Percentiles rank a stretch among this genome's conserved stretches.
Conservation (phyloP, 2,888 invertebrate genomes). For the Heliothis peltigera region DNA sequence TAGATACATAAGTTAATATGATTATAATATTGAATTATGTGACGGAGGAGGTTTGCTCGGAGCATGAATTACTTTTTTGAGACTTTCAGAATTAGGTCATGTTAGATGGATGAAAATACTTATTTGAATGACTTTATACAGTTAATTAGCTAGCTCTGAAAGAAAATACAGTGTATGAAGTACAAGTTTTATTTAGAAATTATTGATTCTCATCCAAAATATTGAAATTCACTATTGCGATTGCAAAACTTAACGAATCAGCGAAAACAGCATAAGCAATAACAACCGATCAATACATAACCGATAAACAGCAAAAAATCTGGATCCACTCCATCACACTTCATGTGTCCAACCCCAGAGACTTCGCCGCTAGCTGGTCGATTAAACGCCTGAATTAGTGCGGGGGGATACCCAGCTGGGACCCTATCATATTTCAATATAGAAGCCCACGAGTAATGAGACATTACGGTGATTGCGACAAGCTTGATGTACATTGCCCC, state of each 20-base stretch:
- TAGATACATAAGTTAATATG: slow-evolving; percentile 34
- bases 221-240: no score
- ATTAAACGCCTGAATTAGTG: slow-evolving; percentile 80
- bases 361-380: slow-evolving; percentile 64
- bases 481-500: slow-evolving; percentile 63
- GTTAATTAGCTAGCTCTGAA: not conserved
- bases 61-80: not conserved
- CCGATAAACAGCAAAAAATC: slow-evolving; percentile 8
- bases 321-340: slow-evolving; percentile 38
- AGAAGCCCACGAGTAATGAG: slow-evolving; percentile 62
- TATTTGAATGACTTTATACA: not conserved
- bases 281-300: not conserved
- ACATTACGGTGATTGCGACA: slow-evolving; percentile 60
- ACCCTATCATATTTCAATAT: slow-evolving; percentile 80
- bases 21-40: slow-evolving; percentile 41
- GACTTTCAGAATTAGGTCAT: not conserved
- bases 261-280: not conserved
- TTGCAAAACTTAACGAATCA: no score
- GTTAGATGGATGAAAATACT: not conserved
- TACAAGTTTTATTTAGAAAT: no score
- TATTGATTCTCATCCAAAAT: no score
- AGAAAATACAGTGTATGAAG: no score
- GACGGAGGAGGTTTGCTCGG: not conserved
- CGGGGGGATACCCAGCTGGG: slow-evolving; percentile 76
- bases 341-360: slow-evolving; percentile 55